Percentiles rank a stretch among this genome's conserved stretches.
phyloP scores from a whole-genome alignment of 2,888 invertebrate species.

The Eupsilia transversa region DNA sequence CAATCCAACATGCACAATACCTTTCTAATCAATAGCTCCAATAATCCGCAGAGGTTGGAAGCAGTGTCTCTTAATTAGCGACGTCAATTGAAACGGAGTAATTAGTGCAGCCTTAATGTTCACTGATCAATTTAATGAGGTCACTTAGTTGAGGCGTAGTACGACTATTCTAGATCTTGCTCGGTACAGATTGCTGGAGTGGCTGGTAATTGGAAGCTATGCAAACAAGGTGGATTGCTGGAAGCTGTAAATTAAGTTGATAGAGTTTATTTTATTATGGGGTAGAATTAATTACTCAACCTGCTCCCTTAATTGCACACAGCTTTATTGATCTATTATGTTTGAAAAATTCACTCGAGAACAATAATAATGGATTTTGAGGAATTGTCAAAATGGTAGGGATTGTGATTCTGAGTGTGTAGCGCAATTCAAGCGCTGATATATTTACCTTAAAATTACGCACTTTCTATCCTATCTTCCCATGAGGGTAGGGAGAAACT shows the following conservation, averaged over 20 bases:
- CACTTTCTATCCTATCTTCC: neutral
- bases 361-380: neutral
- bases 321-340: no score
- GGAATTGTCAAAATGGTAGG: neutral
- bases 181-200: neutral
- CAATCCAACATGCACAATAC: slow-evolving; percentile 11
- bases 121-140: slow-evolving; percentile 45
- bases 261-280: neutral
- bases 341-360: neutral
- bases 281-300: neutral
- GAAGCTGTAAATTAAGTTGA: neutral
- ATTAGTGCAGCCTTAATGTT: slow-evolving; percentile 38
- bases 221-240: neutral
- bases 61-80: slow-evolving; percentile 40
- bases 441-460: neutral
- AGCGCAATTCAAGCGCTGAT: neutral
- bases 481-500: neutral
- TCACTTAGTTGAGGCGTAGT: slow-evolving; percentile 6
- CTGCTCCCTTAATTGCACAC: no score
- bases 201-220: neutral
- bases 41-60: slow-evolving; percentile 24
- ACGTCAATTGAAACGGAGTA: slow-evolving; percentile 29
- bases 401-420: neutral
- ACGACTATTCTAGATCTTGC: neutral
- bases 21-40: slow-evolving; percentile 18